Evolutionary conservation across 2,113 vertebrate species (phyloP).

Genomic region (Nerophis ophidion): DNA sequence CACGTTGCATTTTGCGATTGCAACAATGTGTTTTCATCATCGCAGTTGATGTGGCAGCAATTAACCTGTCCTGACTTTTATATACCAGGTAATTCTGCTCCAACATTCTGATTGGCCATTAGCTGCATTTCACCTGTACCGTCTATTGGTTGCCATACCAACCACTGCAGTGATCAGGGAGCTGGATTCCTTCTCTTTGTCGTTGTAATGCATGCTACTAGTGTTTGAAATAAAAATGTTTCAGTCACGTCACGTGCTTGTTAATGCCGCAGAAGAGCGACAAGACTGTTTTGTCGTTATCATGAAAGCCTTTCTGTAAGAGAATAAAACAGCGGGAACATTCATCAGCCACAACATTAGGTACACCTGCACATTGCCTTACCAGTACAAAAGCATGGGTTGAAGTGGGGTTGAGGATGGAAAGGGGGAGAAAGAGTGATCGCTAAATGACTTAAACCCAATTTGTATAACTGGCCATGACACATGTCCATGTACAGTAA

Average conservation of each 20-base stretch:
- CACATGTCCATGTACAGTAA: no score
- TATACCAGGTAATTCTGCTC: constrained; percentile 39
- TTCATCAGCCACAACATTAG: no score
- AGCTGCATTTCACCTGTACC: constrained; percentile 32
- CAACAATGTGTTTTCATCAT: constrained; percentile 57
- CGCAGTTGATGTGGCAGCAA: constrained; percentile 40
- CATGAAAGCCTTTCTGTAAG: constrained; percentile 17
- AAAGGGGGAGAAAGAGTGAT: no score
- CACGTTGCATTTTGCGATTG: constrained; percentile 51
- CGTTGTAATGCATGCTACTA: constrained; percentile 24
- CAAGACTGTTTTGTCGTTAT: constrained; percentile 29
- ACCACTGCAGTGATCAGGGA: constrained; percentile 17
- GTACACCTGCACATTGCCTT: no score
- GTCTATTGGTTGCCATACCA: constrained; percentile 40
- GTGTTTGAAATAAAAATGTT: constrained; percentile 18
- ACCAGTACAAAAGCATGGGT: no score
- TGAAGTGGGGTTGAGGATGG: no score
- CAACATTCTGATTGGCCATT: constrained; percentile 26
- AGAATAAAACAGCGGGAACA: background rate
- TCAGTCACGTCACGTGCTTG: constrained; percentile 34
- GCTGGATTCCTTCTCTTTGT: constrained; percentile 19
- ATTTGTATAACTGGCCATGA: no score
- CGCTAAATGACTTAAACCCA: no score
- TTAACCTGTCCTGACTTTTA: constrained; percentile 54
- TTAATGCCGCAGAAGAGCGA: constrained; percentile 35